Base-by-base conservation (phyloP, 1,140 invertebrate genomes). In the Ridgeia piscesae region DNA sequence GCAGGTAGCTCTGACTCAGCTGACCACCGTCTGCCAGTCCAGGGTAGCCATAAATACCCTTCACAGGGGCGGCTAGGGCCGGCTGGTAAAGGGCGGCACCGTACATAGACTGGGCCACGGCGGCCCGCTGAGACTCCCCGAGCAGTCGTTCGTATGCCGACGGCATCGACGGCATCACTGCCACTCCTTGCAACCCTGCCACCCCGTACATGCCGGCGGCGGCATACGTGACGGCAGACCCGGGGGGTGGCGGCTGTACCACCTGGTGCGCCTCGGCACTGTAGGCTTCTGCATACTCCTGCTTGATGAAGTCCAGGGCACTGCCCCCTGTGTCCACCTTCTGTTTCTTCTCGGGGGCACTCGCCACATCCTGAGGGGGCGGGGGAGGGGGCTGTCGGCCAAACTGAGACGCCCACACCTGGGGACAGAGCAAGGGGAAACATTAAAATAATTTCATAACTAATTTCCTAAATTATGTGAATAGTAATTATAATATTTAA, bases 261-360 rank as follows among this genome's bases (percentile, higher is more conserved):
- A 77, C 58, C 0, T 77, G 58, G n/a, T 35, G 89, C 2, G 34
- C 34, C 89, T 90, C 89, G 4, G 34, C 34, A 77, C 58, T 77
- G 58, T 91, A 34, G 14, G 91, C 42, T 21, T 92, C 91, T 2
- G 50, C 91, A 33, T 92, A 92, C 8, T 92, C 91, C 33, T 89
- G 91, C 88, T 92, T 92, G 42, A 92, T 92, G 91, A 92, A 92
- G 91, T 92, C 91, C 11, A 92, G 91, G 21, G 50, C 91, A 92
- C 91, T 91, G 33, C 35, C 34, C 34, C 48, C 34, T 34, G 34
- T 91, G 34, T 91, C 91, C 11, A 42, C 42, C 91, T 91, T 91
- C 33, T 58, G 34, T 4, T 58, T 35, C 6, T 91, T 91, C 34
- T 34, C 42, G 21, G 91, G 91, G 34, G 34, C 34, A 35, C 91